Conservation (phyloP, 1,140 invertebrate genomes). For the Teleopsis dalmanni region DNA sequence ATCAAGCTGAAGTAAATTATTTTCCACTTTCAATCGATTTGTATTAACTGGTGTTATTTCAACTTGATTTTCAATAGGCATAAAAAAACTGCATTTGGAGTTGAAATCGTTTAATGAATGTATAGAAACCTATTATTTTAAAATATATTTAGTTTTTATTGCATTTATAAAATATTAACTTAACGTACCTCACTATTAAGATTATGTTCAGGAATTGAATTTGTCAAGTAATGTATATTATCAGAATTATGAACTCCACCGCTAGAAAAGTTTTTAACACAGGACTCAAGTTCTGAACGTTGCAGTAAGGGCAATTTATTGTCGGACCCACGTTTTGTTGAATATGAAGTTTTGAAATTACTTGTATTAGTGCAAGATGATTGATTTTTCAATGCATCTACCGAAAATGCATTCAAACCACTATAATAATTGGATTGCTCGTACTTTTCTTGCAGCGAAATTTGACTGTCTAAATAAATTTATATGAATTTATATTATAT, state of each 20-base stretch:
- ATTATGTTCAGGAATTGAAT: slow-evolving; percentile 49
- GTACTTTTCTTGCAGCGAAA: slow-evolving; percentile 31
- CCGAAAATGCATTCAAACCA: slow-evolving; percentile 30
- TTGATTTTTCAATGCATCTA: slow-evolving; percentile 5
- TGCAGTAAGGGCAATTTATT: neutral
- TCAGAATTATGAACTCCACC: slow-evolving; percentile 41
- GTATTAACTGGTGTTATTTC: slow-evolving; percentile 42
- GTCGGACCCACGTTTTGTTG: too few relatives aligned
- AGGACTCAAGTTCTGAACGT: too few relatives aligned
- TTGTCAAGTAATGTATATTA: slow-evolving; percentile 48
- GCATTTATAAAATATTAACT: too few relatives aligned
- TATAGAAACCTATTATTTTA: slow-evolving; percentile 45
- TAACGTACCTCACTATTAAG: slow-evolving; percentile 48
- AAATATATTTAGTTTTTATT: neutral
- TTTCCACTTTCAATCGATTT: slow-evolving; percentile 23
- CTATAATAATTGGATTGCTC: slow-evolving; percentile 41
- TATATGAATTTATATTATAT: neutral
- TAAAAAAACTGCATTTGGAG: slow-evolving; percentile 45
- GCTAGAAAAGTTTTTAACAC: slow-evolving; percentile 40
- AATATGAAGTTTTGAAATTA: slow-evolving; percentile 10
- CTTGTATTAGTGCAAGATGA: slow-evolving; percentile 1
- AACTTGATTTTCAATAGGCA: slow-evolving; percentile 40
- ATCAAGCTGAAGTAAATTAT: slow-evolving; percentile 15
- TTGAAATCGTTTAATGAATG: slow-evolving; percentile 52
- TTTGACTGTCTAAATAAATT: neutral